These are phyloP conservation scores for Galaxea fascicularis DNA, from an alignment of 92 coral and sea anemone species.

Conservation along the genomic window DNA sequence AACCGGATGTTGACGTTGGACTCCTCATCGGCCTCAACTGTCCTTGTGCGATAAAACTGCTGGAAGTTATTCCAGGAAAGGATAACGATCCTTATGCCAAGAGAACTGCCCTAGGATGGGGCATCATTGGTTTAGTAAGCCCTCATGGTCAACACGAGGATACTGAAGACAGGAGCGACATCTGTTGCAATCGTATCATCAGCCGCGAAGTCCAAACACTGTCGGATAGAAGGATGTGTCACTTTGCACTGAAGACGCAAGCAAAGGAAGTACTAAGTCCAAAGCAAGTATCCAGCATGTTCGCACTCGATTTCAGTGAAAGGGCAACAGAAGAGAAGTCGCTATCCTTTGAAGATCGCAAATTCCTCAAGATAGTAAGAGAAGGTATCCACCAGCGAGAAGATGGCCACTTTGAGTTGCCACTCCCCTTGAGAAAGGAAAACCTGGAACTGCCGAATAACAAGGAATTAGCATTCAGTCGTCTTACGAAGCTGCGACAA, in stretches of 20 bases:
- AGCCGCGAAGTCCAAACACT: background rate
- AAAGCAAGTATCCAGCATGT: background rate
- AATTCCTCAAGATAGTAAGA: constrained; percentile 23
- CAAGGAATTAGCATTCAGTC: constrained; percentile 19
- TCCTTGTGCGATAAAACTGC: too few relatives aligned
- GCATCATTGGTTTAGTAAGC: too few relatives aligned
- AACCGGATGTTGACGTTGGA: too few relatives aligned
- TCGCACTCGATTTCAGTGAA: background rate
- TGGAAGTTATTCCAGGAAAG: too few relatives aligned
- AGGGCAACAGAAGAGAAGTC: background rate
- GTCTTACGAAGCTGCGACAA: constrained; percentile 13
- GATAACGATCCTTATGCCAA: too few relatives aligned
- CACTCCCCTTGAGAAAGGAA: constrained; percentile 8
- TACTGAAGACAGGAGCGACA: too few relatives aligned
- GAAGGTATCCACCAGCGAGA: background rate
- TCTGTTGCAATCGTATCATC: too few relatives aligned
- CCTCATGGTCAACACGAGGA: too few relatives aligned
- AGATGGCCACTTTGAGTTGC: constrained; percentile 12
- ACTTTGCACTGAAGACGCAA: background rate
- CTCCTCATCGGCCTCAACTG: too few relatives aligned
- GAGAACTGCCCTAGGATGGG: too few relatives aligned
- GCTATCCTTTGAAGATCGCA: constrained; percentile 20
- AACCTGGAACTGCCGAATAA: constrained; percentile 11
- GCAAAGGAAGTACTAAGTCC: background rate
- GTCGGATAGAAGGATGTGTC: background rate